These are phyloP conservation scores for Battus philenor DNA, from an alignment of 1,140 invertebrate species.

Conservation along the genomic window DNA sequence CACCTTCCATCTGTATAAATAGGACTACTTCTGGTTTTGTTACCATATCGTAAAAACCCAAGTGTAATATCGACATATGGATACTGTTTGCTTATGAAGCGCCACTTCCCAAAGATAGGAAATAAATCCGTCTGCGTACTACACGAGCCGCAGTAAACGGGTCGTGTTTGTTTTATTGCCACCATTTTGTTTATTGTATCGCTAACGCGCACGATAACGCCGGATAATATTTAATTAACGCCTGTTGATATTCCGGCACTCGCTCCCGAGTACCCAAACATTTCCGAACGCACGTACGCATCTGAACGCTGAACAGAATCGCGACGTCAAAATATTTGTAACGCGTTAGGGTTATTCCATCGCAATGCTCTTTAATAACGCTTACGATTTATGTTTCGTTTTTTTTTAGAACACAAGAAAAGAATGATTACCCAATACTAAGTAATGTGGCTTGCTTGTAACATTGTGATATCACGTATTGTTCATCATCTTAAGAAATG, in stretches of 20 bases:
- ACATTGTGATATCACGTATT: too few relatives aligned
- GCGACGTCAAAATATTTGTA: constrained; percentile 2
- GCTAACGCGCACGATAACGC: constrained; percentile 30
- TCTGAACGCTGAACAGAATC: neutral
- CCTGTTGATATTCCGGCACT: constrained; percentile 14
- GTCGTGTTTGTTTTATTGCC: constrained; percentile 50
- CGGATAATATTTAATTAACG: constrained; percentile 18
- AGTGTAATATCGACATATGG: constrained; percentile 39
- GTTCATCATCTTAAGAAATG: too few relatives aligned
- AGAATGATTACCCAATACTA: too few relatives aligned
- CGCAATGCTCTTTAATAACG: too few relatives aligned
- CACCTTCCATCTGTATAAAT: too few relatives aligned
- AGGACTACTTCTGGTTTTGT: too few relatives aligned
- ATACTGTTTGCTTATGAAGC: constrained; percentile 30
- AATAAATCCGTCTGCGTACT: constrained; percentile 50
- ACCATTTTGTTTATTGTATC: constrained; percentile 45
- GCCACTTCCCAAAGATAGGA: constrained; percentile 16
- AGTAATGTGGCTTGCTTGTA: too few relatives aligned
- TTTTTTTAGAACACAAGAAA: too few relatives aligned
- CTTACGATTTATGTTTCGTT: too few relatives aligned
- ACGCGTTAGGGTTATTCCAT: too few relatives aligned
- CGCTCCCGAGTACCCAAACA: constrained; percentile 6
- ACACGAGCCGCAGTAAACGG: constrained; percentile 28
- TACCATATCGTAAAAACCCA: too few relatives aligned
- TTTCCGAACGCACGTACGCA: neutral